A percentile compares a stretch with the other conserved stretches of the same genome.
These are phyloP conservation scores for Pimpla rufipes DNA, from an alignment of 2,888 invertebrate species.

Conservation along the genomic window DNA sequence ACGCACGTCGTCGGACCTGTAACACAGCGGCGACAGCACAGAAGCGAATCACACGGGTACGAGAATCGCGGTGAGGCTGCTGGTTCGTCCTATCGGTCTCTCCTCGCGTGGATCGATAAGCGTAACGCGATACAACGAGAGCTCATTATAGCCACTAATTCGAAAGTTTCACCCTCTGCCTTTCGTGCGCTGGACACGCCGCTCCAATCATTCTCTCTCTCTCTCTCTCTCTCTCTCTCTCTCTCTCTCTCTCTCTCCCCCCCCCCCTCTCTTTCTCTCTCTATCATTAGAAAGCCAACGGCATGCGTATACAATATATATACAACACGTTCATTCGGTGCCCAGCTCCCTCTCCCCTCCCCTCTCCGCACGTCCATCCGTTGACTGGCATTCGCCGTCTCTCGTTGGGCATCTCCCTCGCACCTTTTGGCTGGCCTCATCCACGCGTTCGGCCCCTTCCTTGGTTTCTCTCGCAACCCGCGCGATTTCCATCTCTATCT, in stretches of 20 bases:
- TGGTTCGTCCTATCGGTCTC: constrained; percentile 48
- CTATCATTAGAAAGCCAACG: constrained; percentile 63
- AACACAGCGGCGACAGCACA: too few relatives aligned
- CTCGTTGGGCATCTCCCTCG: constrained; percentile 18
- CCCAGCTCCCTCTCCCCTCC: not conserved
- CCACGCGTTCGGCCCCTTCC: constrained; percentile 9
- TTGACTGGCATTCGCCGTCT: constrained; percentile 8
- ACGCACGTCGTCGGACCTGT: too few relatives aligned
- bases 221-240: too few relatives aligned
- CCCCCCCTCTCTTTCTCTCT: too few relatives aligned
- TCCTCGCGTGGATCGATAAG: constrained; percentile 61
- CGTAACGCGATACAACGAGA: constrained; percentile 69
- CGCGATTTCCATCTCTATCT: constrained; percentile 24
- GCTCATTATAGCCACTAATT: constrained; percentile 80
- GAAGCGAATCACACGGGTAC: too few relatives aligned
- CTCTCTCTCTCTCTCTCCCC: too few relatives aligned
- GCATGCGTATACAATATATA: constrained; percentile 17
- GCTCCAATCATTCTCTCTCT: too few relatives aligned
- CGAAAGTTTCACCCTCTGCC: constrained; percentile 71
- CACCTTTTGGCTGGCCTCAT: constrained; percentile 5
- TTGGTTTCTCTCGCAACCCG: constrained; percentile 9
- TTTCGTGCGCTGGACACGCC: constrained; percentile 46
- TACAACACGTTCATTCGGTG: constrained; percentile 2
- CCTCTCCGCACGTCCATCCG: constrained; percentile 24
- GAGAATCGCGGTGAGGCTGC: constrained; percentile 54